Base-by-base conservation (phyloP, 2,888 invertebrate genomes). In the Myopa tessellatipennis region DNA sequence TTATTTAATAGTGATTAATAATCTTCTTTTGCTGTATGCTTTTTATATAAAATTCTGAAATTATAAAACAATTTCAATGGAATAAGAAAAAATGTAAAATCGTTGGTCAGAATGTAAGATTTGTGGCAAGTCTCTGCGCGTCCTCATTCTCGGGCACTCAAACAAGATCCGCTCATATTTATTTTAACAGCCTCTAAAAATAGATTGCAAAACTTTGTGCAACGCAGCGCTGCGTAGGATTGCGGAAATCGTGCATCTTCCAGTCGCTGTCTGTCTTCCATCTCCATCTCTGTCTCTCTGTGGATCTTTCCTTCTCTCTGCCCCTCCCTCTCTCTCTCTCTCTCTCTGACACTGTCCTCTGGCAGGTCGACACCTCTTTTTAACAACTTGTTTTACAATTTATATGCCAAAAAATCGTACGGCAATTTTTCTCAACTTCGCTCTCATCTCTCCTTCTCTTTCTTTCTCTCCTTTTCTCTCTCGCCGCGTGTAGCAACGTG, bases 401-500 rank as follows among this genome's bases (percentile, higher is more conserved):
- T 52, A 50, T 70, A 12, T 26, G 34, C 63, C 36, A 26, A 5
- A 63, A 18, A 60, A 26, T 18, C 14, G 5, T 69, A 18, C 71
- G 12, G 40, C 40, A 60, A 63, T 61, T 61, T 34, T 63, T 45
- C 45, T 45, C 45, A 45, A 45, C 45, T 45, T 45, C 45, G 45
- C 10, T 45, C 45, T 45, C 45, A 45, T 10, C 45, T 45, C 45
- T 45, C 45, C 6, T 10, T 10, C 6, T 45, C n/a, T 12, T 75
- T 69, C 14, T 58, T 14, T 69, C 36, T 70, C 34, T 40, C 36
- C 4, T n/a, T 74, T 52, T 65, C 7, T 34, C 67, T 55, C 34
- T 67, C 55, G 26, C 36, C 52, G 55, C 12, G 88, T 84, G 80
- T 90, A 94, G 96, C 93, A 88, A 94, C 94, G 86, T 96, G 96